Percentiles rank a stretch among this genome's conserved stretches.
These are phyloP conservation scores for Hecatera dysodea DNA, from an alignment of 2,888 invertebrate genomes.

Conservation along the genomic window DNA sequence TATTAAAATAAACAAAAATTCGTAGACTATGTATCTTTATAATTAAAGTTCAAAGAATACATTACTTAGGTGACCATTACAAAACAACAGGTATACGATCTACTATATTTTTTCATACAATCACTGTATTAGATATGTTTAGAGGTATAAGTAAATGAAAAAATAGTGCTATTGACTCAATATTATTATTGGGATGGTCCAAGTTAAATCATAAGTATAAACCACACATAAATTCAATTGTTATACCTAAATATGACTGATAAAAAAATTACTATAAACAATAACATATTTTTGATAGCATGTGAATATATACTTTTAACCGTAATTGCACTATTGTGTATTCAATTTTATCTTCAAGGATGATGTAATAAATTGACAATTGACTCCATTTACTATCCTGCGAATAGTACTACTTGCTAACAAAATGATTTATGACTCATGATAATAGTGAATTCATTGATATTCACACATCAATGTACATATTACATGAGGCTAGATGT, in stretches of 20 bases:
- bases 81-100: constrained; percentile 5
- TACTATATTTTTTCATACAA: neutral
- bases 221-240: neutral
- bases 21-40: constrained; percentile 28
- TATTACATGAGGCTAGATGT: neutral
- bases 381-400: constrained; percentile 21
- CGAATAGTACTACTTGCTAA: constrained; percentile 25
- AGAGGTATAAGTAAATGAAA: neutral
- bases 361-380: constrained; percentile 41
- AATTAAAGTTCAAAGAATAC: constrained; percentile 45
- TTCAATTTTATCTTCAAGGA: constrained; percentile 30
- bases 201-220: constrained; percentile 1
- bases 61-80: constrained; percentile 35
- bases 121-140: neutral
- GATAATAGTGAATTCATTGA: constrained; percentile 31
- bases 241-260: constrained; percentile 15
- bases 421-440: constrained; percentile 6
- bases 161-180: neutral
- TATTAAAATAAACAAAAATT: constrained; percentile 46
- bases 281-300: constrained; percentile 45
- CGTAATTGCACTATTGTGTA: constrained; percentile 30
- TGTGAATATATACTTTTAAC: constrained; percentile 27
- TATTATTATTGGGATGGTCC: neutral
- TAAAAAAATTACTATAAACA: constrained; percentile 28
- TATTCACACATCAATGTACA: neutral